Evolutionary conservation across 2,888 invertebrate genomes (phyloP).

Genomic region (Therioaphis trifolii): DNA sequence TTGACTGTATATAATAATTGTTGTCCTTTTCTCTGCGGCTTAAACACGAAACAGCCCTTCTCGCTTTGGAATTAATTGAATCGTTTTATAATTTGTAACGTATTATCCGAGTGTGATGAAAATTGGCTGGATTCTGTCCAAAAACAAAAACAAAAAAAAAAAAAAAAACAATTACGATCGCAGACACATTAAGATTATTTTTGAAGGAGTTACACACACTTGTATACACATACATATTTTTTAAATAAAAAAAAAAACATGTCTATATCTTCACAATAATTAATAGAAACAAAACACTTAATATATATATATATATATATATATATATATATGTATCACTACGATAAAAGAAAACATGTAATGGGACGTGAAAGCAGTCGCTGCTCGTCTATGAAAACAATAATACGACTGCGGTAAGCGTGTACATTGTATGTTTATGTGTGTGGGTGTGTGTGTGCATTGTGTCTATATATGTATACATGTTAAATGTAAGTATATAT

Average conservation of each 20-base stretch:
- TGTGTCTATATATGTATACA: no score
- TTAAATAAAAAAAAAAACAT: not conserved
- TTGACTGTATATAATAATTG: no score
- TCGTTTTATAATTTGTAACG: no score
- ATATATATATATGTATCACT: no score
- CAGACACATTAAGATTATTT: constrained; percentile 37
- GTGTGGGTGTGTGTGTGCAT: no score
- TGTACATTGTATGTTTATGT: no score
- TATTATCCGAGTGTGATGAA: no score
- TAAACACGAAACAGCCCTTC: no score
- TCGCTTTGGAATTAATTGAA: no score
- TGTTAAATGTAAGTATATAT: no score
- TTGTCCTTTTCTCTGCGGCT: no score
- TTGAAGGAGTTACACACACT: constrained; percentile 10
- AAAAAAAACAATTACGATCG: constrained; percentile 32
- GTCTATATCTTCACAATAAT: not conserved
- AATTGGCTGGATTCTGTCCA: constrained; percentile 48
- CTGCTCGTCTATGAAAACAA: constrained; percentile 47
- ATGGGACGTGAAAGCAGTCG: constrained; percentile 55
- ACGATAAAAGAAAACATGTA: constrained; percentile 41
- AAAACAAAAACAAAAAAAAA: not conserved
- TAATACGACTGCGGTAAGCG: constrained; percentile 22
- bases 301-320: not conserved
- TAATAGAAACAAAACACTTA: not conserved
- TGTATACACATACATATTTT: no score